Evolutionary conservation across 2,113 vertebrate genomes (phyloP).

Genomic region (Emberiza fucata): DNA sequence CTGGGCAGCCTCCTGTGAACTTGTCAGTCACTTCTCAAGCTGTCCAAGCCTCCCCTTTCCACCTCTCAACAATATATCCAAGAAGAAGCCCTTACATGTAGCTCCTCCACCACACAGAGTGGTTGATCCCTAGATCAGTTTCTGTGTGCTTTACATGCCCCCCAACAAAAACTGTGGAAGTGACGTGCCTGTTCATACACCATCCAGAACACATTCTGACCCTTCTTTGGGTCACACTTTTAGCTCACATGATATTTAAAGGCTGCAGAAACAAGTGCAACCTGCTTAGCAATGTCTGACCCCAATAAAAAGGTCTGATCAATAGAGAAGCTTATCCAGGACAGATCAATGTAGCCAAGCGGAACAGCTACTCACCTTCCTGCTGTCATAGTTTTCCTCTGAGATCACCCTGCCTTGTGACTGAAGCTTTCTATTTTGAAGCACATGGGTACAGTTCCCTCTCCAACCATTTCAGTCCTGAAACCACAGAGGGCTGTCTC

Average conservation of each 20-base stretch:
- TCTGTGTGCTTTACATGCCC: neutral
- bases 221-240: neutral
- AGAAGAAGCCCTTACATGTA: neutral
- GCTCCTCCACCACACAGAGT: neutral
- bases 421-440: neutral
- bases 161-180: neutral
- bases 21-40: neutral
- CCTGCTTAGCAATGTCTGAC: neutral
- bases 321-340: neutral
- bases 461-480: neutral
- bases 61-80: neutral
- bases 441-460: neutral
- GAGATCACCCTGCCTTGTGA: constrained; percentile 2
- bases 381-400: neutral
- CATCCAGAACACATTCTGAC: neutral
- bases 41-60: neutral
- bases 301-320: neutral
- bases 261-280: neutral
- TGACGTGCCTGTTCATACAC: neutral
- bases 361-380: neutral
- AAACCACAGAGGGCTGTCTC: neutral
- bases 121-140: neutral
- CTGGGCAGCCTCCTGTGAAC: neutral
- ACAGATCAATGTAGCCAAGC: neutral
- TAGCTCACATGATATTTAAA: neutral